A percentile compares a stretch with the other conserved stretches of the same genome.
These are phyloP conservation scores for Glyptemys insculpta DNA, from an alignment of 2,797 vertebrate genomes.

Conservation along the genomic window DNA sequence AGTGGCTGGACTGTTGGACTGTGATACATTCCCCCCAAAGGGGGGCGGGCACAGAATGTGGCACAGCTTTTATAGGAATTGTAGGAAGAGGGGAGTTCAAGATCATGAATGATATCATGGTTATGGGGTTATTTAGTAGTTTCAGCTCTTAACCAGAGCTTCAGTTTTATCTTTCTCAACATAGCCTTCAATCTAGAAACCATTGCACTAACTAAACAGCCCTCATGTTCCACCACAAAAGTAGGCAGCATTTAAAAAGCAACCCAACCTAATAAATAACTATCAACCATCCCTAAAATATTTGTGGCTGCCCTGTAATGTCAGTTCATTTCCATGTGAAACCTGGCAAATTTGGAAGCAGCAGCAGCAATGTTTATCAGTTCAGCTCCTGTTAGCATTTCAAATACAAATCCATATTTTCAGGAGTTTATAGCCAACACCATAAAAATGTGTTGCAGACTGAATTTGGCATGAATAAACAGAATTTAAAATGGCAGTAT, in stretches of 20 bases:
- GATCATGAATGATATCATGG: too few relatives aligned
- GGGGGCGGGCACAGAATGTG: too few relatives aligned
- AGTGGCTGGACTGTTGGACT: too few relatives aligned
- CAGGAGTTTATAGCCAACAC: background rate
- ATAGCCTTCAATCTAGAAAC: too few relatives aligned
- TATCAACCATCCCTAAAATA: background rate
- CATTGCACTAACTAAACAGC: too few relatives aligned
- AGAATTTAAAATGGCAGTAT: conserved; percentile 14
- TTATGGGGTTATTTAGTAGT: too few relatives aligned
- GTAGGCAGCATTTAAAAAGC: background rate
- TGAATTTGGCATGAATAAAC: background rate
- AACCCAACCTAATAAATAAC: background rate
- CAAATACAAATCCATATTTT: background rate
- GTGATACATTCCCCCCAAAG: too few relatives aligned
- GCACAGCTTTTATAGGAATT: too few relatives aligned
- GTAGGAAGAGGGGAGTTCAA: too few relatives aligned
- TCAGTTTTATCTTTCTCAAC: too few relatives aligned
- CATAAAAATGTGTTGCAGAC: background rate
- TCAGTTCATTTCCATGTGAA: background rate
- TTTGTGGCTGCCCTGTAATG: background rate
- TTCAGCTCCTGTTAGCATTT: conserved; percentile 1
- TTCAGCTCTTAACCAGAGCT: too few relatives aligned
- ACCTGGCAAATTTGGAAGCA: background rate
- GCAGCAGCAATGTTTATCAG: background rate
- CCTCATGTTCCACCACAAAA: background rate